Conservation (phyloP, 2,888 invertebrate genomes). For the Athalia circularis region DNA sequence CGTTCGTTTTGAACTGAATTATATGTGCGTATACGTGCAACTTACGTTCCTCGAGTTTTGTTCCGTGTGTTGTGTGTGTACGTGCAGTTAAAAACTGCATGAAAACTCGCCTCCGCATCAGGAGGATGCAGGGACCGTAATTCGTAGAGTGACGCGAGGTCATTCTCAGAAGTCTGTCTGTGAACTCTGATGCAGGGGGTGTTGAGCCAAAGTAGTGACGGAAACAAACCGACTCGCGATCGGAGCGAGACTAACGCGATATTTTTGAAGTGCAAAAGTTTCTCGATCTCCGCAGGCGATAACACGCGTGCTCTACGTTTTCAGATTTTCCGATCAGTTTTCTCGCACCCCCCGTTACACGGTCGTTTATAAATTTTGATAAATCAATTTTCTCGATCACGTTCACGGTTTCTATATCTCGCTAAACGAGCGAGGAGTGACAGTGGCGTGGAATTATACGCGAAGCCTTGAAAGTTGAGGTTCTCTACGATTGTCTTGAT, state of each 20-base stretch:
- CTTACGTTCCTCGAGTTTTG: too few species aligned
- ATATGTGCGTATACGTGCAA: background rate
- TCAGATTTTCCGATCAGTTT: too few species aligned
- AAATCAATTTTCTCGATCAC: conserved; percentile 6
- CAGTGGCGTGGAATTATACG: conserved; percentile 10
- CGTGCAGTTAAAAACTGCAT: background rate
- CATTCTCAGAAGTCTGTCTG: conserved; percentile 67
- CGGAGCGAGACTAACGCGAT: background rate
- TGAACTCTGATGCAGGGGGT: conserved; percentile 56
- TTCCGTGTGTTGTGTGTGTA: background rate
- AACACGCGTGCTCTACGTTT: background rate
- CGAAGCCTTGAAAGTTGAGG: conserved; percentile 59
- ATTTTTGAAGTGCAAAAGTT: background rate
- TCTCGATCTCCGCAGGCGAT: background rate
- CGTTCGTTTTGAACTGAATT: conserved; percentile 19
- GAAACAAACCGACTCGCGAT: conserved; percentile 48
- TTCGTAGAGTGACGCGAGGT: conserved; percentile 59
- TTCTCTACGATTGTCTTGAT: conserved; percentile 62
- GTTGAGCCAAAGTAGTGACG: conserved; percentile 54
- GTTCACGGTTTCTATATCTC: background rate
- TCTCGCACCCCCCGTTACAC: too few species aligned
- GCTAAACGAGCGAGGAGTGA: background rate
- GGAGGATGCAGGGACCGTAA: conserved; percentile 54
- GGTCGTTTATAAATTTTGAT: background rate
- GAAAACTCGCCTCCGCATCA: conserved; percentile 47